Conservation (phyloP, 2,888 invertebrate genomes). For the Seira musarum region DNA sequence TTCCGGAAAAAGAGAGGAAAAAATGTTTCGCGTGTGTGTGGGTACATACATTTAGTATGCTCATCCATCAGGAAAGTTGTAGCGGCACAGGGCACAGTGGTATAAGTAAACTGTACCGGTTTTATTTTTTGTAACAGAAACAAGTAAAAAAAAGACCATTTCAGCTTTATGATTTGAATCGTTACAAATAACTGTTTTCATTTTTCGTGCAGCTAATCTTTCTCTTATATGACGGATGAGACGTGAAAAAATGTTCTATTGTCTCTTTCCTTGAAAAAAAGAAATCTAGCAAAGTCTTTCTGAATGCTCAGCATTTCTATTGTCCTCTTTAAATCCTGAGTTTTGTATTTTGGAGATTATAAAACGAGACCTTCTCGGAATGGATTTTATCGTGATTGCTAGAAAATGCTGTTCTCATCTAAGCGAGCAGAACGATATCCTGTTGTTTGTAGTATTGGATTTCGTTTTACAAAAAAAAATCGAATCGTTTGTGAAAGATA, state of each 20-base stretch:
- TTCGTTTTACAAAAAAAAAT: neutral
- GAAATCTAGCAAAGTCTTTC: neutral
- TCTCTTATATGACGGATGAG: neutral
- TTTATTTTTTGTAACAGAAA: too few species aligned
- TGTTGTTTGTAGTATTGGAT: neutral
- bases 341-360: too few species aligned
- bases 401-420: neutral
- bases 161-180: neutral
- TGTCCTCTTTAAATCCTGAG: neutral
- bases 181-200: slow-evolving; percentile 10
- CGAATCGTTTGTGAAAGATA: neutral
- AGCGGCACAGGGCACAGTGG: neutral
- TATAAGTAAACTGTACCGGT: neutral
- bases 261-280: neutral
- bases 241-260: neutral
- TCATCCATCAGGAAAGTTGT: slow-evolving; percentile 3
- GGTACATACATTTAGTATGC: neutral
- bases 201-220: neutral
- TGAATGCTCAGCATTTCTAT: neutral
- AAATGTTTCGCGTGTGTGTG: neutral
- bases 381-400: neutral
- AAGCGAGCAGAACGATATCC: neutral
- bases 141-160: neutral
- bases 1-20: neutral
- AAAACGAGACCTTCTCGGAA: too few species aligned